Evolutionary conservation across 2,888 invertebrate genomes (phyloP).

Genomic region (Mesoligia furuncula): DNA sequence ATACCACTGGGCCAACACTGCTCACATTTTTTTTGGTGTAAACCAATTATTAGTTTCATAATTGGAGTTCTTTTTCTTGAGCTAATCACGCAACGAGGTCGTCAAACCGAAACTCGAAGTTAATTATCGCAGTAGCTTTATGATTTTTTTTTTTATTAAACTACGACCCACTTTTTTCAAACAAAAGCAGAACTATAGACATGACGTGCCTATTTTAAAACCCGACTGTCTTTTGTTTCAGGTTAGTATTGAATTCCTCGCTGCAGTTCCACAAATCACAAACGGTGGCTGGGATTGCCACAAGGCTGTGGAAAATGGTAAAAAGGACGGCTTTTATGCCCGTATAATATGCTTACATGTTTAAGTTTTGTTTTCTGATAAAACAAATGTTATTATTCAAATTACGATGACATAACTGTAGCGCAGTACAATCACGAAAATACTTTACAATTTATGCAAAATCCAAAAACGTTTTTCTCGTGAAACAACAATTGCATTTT

Average conservation of each 20-base stretch:
- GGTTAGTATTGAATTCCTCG: constrained; percentile 44
- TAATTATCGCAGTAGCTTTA: neutral
- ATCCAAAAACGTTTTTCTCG: neutral
- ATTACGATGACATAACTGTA: neutral
- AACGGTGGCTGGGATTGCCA: constrained; percentile 5
- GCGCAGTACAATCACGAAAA: neutral
- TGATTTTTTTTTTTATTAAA: neutral
- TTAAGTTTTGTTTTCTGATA: neutral
- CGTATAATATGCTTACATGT: neutral
- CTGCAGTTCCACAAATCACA: constrained; percentile 1
- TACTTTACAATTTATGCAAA: neutral
- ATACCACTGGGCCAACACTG: neutral
- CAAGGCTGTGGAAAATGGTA: constrained; percentile 31
- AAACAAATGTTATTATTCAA: neutral
- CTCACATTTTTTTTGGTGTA: neutral
- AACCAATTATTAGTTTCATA: constrained; percentile 1
- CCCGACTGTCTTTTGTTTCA: constrained; percentile 52
- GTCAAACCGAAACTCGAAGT: neutral
- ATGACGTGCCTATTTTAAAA: constrained; percentile 28
- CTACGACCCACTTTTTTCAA: neutral
- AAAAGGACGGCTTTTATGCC: neutral
- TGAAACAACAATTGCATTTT: neutral
- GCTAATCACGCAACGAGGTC: neutral
- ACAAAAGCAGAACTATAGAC: neutral
- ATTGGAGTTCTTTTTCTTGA: neutral